These are phyloP conservation scores for Paracanthobrama guichenoti DNA, from an alignment of 2,113 vertebrate genomes.

Conservation along the genomic window DNA sequence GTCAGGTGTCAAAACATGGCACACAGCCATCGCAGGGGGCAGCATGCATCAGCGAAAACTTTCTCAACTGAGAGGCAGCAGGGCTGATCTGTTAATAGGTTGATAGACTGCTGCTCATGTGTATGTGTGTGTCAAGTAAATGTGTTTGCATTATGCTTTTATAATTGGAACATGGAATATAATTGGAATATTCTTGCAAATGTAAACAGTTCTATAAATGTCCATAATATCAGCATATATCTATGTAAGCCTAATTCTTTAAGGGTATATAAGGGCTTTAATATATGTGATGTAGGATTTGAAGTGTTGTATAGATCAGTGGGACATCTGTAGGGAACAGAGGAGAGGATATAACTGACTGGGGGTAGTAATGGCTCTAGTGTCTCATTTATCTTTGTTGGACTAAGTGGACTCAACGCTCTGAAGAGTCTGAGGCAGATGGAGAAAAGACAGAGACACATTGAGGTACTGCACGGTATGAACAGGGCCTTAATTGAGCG, in stretches of 20 bases:
- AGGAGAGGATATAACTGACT: conserved; percentile 15
- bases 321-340: not conserved
- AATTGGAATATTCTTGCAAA: not conserved
- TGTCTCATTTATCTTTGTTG: conserved; percentile 41
- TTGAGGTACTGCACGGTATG: conserved; percentile 13
- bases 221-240: not conserved
- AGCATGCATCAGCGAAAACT: conserved; percentile 33
- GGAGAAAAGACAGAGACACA: conserved; percentile 11
- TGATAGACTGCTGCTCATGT: not conserved
- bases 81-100: not conserved
- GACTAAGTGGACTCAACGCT: conserved; percentile 29
- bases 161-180: not conserved
- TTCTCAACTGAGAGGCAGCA: not conserved
- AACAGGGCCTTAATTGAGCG: conserved; percentile 47
- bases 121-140: not conserved
- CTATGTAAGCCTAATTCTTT: not conserved
- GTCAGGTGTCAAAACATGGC: conserved; percentile 35
- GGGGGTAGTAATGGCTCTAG: conserved; percentile 19
- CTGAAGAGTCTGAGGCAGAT: conserved; percentile 19
- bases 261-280: not conserved
- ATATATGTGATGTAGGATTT: not conserved
- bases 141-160: not conserved
- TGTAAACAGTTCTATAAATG: not conserved
- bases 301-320: not conserved
- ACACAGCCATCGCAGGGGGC: conserved; percentile 2